These are phyloP conservation scores for Tridacna gigas DNA, from an alignment of 2,888 invertebrate species.

Conservation along the genomic window DNA sequence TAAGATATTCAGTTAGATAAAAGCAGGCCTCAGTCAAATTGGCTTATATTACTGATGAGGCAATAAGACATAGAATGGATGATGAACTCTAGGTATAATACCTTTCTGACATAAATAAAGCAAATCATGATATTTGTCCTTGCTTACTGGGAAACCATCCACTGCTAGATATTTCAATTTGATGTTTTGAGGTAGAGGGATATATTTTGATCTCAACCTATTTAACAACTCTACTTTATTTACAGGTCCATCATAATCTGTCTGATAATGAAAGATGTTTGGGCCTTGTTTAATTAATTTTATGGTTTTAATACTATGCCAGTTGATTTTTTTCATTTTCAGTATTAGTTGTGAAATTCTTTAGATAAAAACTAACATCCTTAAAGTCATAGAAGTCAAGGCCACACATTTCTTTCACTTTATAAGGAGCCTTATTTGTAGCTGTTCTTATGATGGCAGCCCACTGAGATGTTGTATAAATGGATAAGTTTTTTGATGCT, in stretches of 20 bases:
- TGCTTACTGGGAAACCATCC: not conserved
- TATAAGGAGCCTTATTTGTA: constrained; percentile 35
- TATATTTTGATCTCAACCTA: constrained; percentile 10
- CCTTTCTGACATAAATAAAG: not conserved
- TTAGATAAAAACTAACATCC: constrained; percentile 7
- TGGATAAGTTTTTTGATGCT: constrained; percentile 20
- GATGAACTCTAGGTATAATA: constrained; percentile 20
- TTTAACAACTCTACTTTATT: constrained; percentile 23
- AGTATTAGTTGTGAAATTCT: constrained; percentile 43
- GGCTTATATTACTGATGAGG: constrained; percentile 7
- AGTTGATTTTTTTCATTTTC: constrained; percentile 38
- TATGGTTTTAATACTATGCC: constrained; percentile 28
- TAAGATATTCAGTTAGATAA: too few relatives aligned
- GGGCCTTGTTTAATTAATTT: constrained; percentile 26
- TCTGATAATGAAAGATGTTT: constrained; percentile 21
- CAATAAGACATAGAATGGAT: not conserved
- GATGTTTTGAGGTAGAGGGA: constrained; percentile 21
- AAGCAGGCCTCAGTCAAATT: too few relatives aligned
- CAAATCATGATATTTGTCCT: constrained; percentile 24
- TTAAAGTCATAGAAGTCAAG: constrained; percentile 50
- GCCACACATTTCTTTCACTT: constrained; percentile 35
- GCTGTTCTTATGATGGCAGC: constrained; percentile 38
- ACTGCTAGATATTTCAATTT: not conserved
- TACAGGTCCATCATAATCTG: constrained; percentile 37
- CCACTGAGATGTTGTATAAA: constrained; percentile 58